phyloP scores from a whole-genome alignment of 2,888 invertebrate species.

The Dicycla oo region DNA sequence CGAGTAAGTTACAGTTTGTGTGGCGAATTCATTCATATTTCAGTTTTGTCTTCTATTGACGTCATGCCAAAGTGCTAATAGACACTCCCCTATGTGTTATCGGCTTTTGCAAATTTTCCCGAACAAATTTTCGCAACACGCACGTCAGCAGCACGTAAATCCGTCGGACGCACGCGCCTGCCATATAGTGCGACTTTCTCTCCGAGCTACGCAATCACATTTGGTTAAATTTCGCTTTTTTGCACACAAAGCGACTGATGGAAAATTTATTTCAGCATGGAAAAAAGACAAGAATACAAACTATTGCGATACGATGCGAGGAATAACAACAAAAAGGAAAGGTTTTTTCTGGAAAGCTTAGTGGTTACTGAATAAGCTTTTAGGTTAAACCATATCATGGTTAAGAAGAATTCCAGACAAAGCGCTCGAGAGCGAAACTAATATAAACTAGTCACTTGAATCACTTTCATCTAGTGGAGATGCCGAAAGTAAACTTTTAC shows the following conservation, averaged over 20 bases:
- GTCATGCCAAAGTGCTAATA: conserved; percentile 57
- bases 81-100: conserved; percentile 71
- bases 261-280: conserved; percentile 51
- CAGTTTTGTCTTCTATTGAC: conserved; percentile 49
- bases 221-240: conserved; percentile 82
- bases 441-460: conserved; percentile 80
- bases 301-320: conserved; percentile 7
- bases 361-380: conserved; percentile 45
- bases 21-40: conserved; percentile 58
- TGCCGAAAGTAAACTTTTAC: conserved; percentile 88
- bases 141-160: conserved; percentile 79
- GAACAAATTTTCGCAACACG: conserved; percentile 77
- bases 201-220: conserved; percentile 77
- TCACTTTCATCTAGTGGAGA: conserved; percentile 87
- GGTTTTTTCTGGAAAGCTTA: conserved; percentile 4
- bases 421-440: conserved; percentile 85
- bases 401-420: conserved; percentile 66
- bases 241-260: conserved; percentile 69
- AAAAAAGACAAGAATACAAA: conserved; percentile 53
- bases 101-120: conserved; percentile 67
- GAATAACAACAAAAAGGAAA: conserved; percentile 46
- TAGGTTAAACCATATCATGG: conserved; percentile 58
- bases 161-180: conserved; percentile 73
- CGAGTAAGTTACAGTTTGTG: conserved; percentile 40
- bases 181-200: conserved; percentile 81